Conservation (phyloP, 2,797 vertebrate species). For the Petrocephalus sullivani region DNA sequence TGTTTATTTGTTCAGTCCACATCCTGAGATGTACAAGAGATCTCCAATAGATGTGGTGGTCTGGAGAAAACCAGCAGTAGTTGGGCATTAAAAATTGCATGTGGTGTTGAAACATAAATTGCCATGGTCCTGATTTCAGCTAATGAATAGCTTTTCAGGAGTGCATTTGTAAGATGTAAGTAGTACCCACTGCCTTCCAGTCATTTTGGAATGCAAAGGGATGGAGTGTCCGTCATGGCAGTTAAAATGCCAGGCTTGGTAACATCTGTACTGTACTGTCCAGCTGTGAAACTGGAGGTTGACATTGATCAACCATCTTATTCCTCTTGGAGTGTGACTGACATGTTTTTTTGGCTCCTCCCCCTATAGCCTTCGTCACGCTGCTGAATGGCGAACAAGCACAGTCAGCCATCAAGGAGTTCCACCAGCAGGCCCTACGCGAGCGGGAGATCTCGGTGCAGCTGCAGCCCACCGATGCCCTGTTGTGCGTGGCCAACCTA, state of each 20-base stretch:
- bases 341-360: not conserved
- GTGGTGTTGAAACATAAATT: not conserved
- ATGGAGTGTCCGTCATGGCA: not conserved
- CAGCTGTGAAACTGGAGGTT: not conserved
- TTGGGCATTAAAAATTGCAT: not conserved
- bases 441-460: slow-evolving; percentile 84
- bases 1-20: not conserved
- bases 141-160: not conserved
- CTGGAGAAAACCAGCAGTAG: not conserved
- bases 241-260: not conserved
- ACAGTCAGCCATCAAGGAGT: slow-evolving; percentile 74
- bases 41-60: not conserved
- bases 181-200: not conserved
- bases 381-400: slow-evolving; percentile 87
- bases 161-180: not conserved
- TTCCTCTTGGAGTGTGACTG: not conserved
- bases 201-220: not conserved
- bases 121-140: not conserved
- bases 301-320: not conserved
- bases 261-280: not conserved
- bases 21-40: not conserved
- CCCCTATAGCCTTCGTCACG: slow-evolving; percentile 72
- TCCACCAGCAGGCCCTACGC: slow-evolving; percentile 73
- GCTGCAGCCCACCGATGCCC: slow-evolving; percentile 84
- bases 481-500: slow-evolving; percentile 86